phyloP scores from a whole-genome alignment of 2,888 invertebrate species.

The Elmis aenea region DNA sequence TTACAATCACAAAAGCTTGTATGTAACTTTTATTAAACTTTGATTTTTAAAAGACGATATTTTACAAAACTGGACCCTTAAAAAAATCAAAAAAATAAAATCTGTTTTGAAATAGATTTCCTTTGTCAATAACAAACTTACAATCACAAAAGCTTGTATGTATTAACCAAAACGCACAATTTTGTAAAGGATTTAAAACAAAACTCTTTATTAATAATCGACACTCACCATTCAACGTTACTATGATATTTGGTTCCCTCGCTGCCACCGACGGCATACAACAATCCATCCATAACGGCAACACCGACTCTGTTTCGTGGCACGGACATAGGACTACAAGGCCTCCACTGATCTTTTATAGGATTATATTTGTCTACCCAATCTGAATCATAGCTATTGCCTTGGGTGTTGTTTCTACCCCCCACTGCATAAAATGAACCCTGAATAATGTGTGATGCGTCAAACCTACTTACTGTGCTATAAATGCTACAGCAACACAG shows the following conservation, averaged over 20 bases:
- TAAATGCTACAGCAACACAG: neutral
- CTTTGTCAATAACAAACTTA: too few species aligned
- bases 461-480: neutral
- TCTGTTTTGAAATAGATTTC: too few species aligned
- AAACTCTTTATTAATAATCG: constrained; percentile 1
- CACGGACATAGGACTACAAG: constrained; percentile 82
- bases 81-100: too few species aligned
- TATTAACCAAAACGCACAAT: neutral
- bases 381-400: constrained; percentile 80
- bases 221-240: constrained; percentile 78
- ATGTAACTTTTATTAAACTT: too few species aligned
- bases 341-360: constrained; percentile 77
- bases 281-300: constrained; percentile 86
- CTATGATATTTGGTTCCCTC: constrained; percentile 80
- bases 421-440: constrained; percentile 90
- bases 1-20: too few species aligned
- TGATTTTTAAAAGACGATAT: too few species aligned
- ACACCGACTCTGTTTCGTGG: constrained; percentile 87
- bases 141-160: too few species aligned
- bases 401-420: constrained; percentile 86
- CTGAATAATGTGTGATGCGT: constrained; percentile 41
- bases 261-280: constrained; percentile 91
- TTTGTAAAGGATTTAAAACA: neutral
- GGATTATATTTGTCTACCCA: constrained; percentile 90
- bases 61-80: too few species aligned